Base-by-base conservation (phyloP, 1,140 invertebrate species). In the Chelonus insularis region DNA sequence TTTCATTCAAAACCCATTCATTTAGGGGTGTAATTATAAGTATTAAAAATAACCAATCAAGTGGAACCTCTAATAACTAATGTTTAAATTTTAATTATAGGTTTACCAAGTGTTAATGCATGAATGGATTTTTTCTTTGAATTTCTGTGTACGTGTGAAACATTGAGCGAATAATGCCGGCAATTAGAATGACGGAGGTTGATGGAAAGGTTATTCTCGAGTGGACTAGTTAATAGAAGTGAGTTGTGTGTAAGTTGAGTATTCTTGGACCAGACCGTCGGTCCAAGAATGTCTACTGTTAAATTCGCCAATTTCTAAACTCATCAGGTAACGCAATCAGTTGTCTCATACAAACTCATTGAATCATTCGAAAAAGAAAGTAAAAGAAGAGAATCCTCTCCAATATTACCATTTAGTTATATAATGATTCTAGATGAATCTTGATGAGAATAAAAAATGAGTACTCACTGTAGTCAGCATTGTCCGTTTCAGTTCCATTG, bases 401-500 rank as follows among this genome's bases (percentile, higher is more conserved):
- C 12, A n/a, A n/a, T n/a, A n/a, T n/a, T n/a, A n/a, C n/a, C n/a
- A n/a, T n/a, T n/a, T n/a, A n/a, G n/a, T n/a, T n/a, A n/a, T n/a
- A n/a, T n/a, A n/a, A n/a, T n/a, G n/a, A n/a, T n/a, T n/a, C n/a
- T n/a, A n/a, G n/a, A n/a, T n/a, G n/a, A n/a, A n/a, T n/a, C n/a
- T n/a, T n/a, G n/a, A n/a, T n/a, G n/a, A n/a, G 39, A 52, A 52
- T 23, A 45, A 21, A 34, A 45, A 20, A 56, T 54, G 37, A 11
- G n/a, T 65, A 92, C 90, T 92, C 76, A 92, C 91, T 91, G 84
- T 90, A 91, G 78, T 89, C 86, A 76, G 89, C 90, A 68, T 82
- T 84, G 75, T 88, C 86, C 72, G 91, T 86, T 70, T 83, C 84
- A 72, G 89, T 90, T 55, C 90, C 89, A 79, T 90, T 91, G 73